Base-by-base conservation (phyloP, 2,888 invertebrate genomes). In the Lasioglossum lativentre region DNA sequence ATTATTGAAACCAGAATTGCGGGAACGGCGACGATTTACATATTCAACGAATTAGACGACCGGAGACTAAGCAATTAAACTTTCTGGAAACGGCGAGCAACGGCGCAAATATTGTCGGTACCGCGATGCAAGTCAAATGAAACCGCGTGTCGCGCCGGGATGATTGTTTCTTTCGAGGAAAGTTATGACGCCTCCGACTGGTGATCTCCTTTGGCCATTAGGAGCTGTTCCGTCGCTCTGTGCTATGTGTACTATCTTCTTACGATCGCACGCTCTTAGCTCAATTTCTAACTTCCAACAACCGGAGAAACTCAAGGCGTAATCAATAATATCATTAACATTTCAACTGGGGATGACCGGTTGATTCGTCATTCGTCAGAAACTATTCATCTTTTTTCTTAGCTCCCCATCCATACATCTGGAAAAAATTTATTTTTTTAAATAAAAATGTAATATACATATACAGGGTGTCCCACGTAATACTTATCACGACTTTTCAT, bases 61-160 rank as follows among this genome's bases (percentile, higher is more conserved):
- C 34, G 52, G 30, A 34, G 63, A 59, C 34, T 56, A 52, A 23
- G 75, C 38, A 72, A 83, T 78, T 85, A 85, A 85, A 85, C 75
- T 83, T 71, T 85, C 74, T 56, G 63, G 19, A 4, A 4, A 12
- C 45, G 42, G 1, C 63, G 16, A 30, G 23, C 42, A 38, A 45
- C 34, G 23, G 52, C 34, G 19, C 52, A 34, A 84, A 82, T 77
- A 77, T 84, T 82, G 73, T 77, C 72, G 71, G 63, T 72, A 42
- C 47, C 77, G 38, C n/a, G 30, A 23, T 30, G 56, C 63, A n/a
- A 66, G 34, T 19, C 8, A 68, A 68, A 47, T 47, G 38, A 74
- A 40, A 40, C 52, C 23, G 23, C 68, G 23, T 38, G 23, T 12
- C 23, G 40, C 45, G 59, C 45, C 45, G n/a, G 12, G 42, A 70